Conservation (phyloP, 35 echinoderm and acorn worm species). For the Acanthaster planci region DNA sequence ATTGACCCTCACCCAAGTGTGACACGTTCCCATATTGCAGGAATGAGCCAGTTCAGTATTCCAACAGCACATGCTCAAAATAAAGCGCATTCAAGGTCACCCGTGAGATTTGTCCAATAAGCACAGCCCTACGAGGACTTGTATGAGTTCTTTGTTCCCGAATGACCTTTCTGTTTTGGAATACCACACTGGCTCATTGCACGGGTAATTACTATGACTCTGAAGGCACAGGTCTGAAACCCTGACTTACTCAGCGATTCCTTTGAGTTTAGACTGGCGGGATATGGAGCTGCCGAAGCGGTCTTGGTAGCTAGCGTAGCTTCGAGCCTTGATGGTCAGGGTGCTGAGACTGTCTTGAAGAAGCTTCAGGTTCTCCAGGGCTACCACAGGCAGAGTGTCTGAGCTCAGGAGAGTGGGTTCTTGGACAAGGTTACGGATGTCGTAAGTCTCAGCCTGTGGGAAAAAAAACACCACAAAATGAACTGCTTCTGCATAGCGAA, state of each 20-base stretch:
- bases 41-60: too few species aligned
- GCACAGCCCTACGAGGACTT: too few species aligned
- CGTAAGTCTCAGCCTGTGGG: constrained; percentile 71
- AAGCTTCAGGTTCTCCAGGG: constrained; percentile 87
- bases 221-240: too few species aligned
- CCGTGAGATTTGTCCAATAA: too few species aligned
- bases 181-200: too few species aligned
- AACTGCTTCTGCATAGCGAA: background rate
- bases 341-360: constrained; percentile 72
- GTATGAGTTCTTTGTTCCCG: too few species aligned
- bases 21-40: too few species aligned
- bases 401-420: constrained; percentile 84
- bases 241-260: constrained; percentile 69
- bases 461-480: background rate
- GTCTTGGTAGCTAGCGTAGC: constrained; percentile 98
- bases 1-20: too few species aligned
- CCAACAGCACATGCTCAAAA: too few species aligned
- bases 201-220: too few species aligned
- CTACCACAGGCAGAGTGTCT: constrained; percentile 88
- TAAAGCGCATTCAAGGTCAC: too few species aligned
- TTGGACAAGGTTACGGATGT: constrained; percentile 73
- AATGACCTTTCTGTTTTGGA: too few species aligned
- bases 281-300: constrained; percentile 94
- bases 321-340: constrained; percentile 76
- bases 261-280: constrained; percentile 61